These are phyloP conservation scores for Procambarus clarkii DNA, from an alignment of 1,140 invertebrate species.

Conservation along the genomic window DNA sequence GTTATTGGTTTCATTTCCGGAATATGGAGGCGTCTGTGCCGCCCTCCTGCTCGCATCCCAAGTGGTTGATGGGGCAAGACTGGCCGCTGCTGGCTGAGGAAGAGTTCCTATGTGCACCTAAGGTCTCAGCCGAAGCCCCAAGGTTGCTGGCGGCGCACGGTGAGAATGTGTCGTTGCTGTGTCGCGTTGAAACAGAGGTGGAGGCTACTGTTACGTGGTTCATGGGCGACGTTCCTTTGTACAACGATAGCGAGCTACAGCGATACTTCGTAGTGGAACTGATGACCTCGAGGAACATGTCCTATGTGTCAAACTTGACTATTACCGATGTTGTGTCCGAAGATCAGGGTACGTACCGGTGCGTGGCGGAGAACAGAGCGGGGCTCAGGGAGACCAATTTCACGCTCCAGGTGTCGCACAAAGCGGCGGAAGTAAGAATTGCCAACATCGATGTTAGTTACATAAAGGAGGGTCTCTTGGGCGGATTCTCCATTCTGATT, in stretches of 20 bases:
- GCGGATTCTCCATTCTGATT: conserved; percentile 22
- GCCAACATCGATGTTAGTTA: conserved; percentile 44
- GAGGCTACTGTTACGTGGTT: conserved; percentile 81
- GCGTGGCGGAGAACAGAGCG: conserved; percentile 86
- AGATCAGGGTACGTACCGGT: conserved; percentile 86
- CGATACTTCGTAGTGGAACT: conserved; percentile 45
- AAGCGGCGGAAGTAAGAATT: conserved; percentile 63
- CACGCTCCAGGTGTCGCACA: conserved; percentile 80
- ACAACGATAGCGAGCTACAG: conserved; percentile 77
- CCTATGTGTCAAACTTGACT: conserved; percentile 79
- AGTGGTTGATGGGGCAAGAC: conserved; percentile 80
- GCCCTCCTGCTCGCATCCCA: conserved; percentile 83
- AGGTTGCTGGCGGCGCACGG: conserved; percentile 77
- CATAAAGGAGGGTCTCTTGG: conserved; percentile 47
- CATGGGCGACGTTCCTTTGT: conserved; percentile 77
- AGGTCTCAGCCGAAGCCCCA: conserved; percentile 72
- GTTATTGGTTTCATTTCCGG: conserved; percentile 86
- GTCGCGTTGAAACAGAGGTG: conserved; percentile 83
- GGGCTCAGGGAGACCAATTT: conserved; percentile 83
- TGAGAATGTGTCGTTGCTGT: conserved; percentile 84
- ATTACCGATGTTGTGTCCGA: conserved; percentile 83
- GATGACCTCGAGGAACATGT: conserved; percentile 61
- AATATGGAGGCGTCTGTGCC: conserved; percentile 85
- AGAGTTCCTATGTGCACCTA: conserved; percentile 86
- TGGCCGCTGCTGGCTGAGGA: conserved; percentile 87